Evolutionary conservation across 1,140 invertebrate species (phyloP), one percentile per base, ranked within the genome.

Genomic region (Trialeurodes vaporariorum): DNA sequence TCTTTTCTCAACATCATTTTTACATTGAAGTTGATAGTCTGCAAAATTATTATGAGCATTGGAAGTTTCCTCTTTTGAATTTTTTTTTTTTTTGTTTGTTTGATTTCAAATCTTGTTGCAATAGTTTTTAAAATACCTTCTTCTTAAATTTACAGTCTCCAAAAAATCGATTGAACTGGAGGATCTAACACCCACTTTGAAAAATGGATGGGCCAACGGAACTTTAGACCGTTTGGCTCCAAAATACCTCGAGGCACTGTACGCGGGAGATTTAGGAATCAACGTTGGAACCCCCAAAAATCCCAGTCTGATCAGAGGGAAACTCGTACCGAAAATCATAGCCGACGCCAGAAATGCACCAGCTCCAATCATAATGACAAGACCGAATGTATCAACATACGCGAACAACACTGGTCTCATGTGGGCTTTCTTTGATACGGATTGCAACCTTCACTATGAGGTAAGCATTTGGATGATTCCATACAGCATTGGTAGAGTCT

Each of bases 381-480:
- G 83, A 2, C 65, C 65, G 23, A 71, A 68, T 12, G 71, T 70
- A 82, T 83, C 25, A 75, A 76, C n/a, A 77, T 78, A 2, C 61
- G 63, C 67, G 22, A 64, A 81, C 1, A 76, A 84, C 1, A 84
- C 87, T n/a, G 92, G 89, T 22, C 80, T 93, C 27, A 86, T 87
- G 17, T 95, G 92, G 92, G 78, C 90, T 49, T 84, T 86, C 1
- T 85, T 95, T 2, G 91, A 94, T 75, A 81, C 83, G 1, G 85
- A 92, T 58, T 95, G 92, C 76, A 86, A 86, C 70, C 77, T 94
- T 1, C 88, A 93, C 74, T 95, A 93, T 73, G 91, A 94, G 76
- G 83, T 94, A 24, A 80, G 74, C 62, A 59, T 27, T 67, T n/a
- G n/a, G n/a, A n/a, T n/a, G n/a, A n/a, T n/a, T n/a, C n/a, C n/a